A percentile compares a stretch with the other conserved stretches of the same genome.
Evolutionary conservation across 2,888 invertebrate species (phyloP).

Genomic region (Hypomecis punctinalis): DNA sequence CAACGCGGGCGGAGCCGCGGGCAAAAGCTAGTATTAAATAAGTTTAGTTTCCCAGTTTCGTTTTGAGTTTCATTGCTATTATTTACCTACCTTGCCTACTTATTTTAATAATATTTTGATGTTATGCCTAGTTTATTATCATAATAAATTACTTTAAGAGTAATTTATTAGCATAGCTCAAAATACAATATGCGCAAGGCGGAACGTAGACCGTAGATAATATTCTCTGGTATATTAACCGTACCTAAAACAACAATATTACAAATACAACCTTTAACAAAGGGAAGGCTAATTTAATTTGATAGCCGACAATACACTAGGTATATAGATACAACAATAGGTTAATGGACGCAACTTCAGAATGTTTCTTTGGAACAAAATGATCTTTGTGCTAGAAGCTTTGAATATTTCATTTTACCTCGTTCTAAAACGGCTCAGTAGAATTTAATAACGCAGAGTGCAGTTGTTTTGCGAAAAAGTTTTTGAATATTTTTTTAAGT

Average conservation of each 20-base stretch:
- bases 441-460: conserved; percentile 2
- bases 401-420: conserved; percentile 20
- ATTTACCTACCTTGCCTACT: too few species aligned
- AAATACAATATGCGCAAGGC: not conserved
- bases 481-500: too few species aligned
- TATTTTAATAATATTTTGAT: too few species aligned
- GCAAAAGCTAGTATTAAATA: too few species aligned
- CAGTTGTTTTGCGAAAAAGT: conserved; percentile 1
- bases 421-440: not conserved
- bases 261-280: conserved; percentile 27
- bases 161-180: too few species aligned
- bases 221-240: conserved; percentile 15
- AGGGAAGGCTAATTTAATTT: conserved; percentile 26
- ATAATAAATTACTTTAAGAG: too few species aligned
- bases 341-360: conserved; percentile 29
- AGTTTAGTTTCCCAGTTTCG: too few species aligned
- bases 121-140: too few species aligned
- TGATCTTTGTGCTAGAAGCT: conserved; percentile 15
- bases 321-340: conserved; percentile 21
- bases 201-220: conserved; percentile 8
- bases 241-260: conserved; percentile 22
- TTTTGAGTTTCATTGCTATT: too few species aligned
- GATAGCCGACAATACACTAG: conserved; percentile 11
- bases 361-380: conserved; percentile 17
- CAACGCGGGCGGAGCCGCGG: too few species aligned